Base-by-base conservation (phyloP, 2,888 invertebrate species). In the Chloroclysta siterata region DNA sequence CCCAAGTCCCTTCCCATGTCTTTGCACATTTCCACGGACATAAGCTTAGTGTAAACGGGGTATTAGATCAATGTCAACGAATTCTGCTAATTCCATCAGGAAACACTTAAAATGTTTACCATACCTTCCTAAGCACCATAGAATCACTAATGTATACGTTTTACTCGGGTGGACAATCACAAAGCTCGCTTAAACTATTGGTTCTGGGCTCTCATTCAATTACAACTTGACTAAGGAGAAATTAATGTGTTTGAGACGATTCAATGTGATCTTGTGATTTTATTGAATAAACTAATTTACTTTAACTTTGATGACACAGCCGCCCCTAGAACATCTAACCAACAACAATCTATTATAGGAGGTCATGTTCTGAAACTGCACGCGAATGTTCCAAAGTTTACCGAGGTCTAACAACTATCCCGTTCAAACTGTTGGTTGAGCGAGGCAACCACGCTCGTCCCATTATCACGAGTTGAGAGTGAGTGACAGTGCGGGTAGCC, bases 401-500 rank as follows among this genome's bases (percentile, higher is more conserved):
- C 29, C 41, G 39, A 57, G 50, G 59, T 53, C 15, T 15, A 60
- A 60, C 54, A 44, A 46, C 28, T 41, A 53, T 54, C 33, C 52
- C 39, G 52, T 33, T 53, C 47, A 60, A 60, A 60, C 54, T 60
- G 60, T 53, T 60, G 42, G 54, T 60, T 47, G 46, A 48, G 41
- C 41, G 56, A 53, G 53, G 52, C 52, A 46, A 48, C 36, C 41
- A 36, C 44, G 57, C 54, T 41, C 41, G 51, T 55, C 47, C 55
- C 53, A 65, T 66, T 65, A 71, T 66, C 64, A 56, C 56, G 72
- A 69, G 72, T 68, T 71, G 72, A 62, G 66, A 66, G 71, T 74
- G 78, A 73, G 72, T 75, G 78, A 72, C 79, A 74, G 70, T 71
- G 77, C 54, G 78, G 78, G 65, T 48, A 70, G 69, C 75, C 72